Evolutionary conservation across 1,140 invertebrate species (phyloP), one percentile per base, ranked within the genome.

Genomic region (Plectus sambesii): DNA sequence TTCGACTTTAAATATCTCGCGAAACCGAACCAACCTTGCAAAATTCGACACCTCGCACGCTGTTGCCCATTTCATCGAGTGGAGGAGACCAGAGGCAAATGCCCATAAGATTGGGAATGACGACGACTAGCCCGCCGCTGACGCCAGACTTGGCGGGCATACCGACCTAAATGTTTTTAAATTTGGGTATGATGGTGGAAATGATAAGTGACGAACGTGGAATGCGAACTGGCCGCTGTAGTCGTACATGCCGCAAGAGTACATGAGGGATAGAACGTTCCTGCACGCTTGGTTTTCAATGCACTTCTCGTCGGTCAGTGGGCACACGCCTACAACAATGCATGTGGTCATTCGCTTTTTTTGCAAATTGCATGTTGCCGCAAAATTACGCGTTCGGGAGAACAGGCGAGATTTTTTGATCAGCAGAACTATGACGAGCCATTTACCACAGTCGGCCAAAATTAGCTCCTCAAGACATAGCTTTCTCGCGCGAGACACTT

Each of bases 201-300:
- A n/a, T 41, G 12, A 9, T 29, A 19, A 8, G 40, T 47, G 15
- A 36, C 44, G 33, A 69, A 82, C 86, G 77, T 87, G 86, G 69
- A 94, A 94, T 33, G 88, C 88, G 71, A 93, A 94, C 70, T 92
- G 86, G n/a, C 89, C 88, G 0, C 87, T 92, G 69, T 93, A 94
- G 68, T 94, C 87, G 64, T 93, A 58, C 83, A 93, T 93, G 59
- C 89, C 88, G 70, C 89, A 94, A 44, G 85, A 89, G 71, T 92
- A 86, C 89, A 96, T 94, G 12, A 96, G 74, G 1, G 73, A 71
- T 19, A 76, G 65, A 1, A 72, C 73, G 57, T 76, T 71, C 9
- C 74, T 57, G 24, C 74, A 71, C 17, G 74, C 63, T 87, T n/a
- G n/a, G n/a, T n/a, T n/a, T n/a, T n/a, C n/a, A n/a, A n/a, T n/a